Evolutionary conservation across 2,888 invertebrate species (phyloP).

Genomic region (Anaspis maculata): DNA sequence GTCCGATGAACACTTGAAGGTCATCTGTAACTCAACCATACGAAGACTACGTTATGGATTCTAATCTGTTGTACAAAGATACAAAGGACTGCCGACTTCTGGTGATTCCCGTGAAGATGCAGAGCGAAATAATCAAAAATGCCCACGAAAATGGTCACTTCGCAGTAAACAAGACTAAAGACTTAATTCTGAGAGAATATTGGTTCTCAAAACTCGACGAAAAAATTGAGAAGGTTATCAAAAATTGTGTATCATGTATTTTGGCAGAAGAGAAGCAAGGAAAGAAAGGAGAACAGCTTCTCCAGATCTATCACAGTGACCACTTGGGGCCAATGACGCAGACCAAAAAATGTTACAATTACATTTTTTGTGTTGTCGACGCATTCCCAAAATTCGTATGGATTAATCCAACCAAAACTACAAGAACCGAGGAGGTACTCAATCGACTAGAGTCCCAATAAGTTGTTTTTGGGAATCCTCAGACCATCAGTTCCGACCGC

Average conservation of each 20-base stretch:
- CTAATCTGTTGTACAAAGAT: slow-evolving; percentile 22
- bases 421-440: slow-evolving; percentile 21
- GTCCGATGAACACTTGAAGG: slow-evolving; percentile 16
- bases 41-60: slow-evolving; percentile 16
- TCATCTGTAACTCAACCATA: slow-evolving; percentile 18
- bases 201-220: slow-evolving; percentile 16
- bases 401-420: slow-evolving; percentile 28
- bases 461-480: slow-evolving; percentile 10
- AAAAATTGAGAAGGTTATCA: slow-evolving; percentile 15
- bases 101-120: slow-evolving; percentile 30
- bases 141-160: slow-evolving; percentile 34
- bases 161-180: slow-evolving; percentile 18
- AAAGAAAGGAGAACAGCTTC: slow-evolving; percentile 26
- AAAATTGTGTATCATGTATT: slow-evolving; percentile 24
- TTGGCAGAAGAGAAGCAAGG: slow-evolving; percentile 23
- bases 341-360: slow-evolving; percentile 25
- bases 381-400: slow-evolving; percentile 29
- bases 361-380: slow-evolving; percentile 29
- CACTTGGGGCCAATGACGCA: slow-evolving; percentile 28
- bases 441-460: slow-evolving; percentile 17
- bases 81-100: slow-evolving; percentile 15
- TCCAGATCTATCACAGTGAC: slow-evolving; percentile 29
- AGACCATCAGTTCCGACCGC: slow-evolving; percentile 28
- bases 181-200: slow-evolving; percentile 14
- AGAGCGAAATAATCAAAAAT: slow-evolving; percentile 30